phyloP scores from a whole-genome alignment of 2,113 vertebrate species.

The Hippopotamus amphibius region DNA sequence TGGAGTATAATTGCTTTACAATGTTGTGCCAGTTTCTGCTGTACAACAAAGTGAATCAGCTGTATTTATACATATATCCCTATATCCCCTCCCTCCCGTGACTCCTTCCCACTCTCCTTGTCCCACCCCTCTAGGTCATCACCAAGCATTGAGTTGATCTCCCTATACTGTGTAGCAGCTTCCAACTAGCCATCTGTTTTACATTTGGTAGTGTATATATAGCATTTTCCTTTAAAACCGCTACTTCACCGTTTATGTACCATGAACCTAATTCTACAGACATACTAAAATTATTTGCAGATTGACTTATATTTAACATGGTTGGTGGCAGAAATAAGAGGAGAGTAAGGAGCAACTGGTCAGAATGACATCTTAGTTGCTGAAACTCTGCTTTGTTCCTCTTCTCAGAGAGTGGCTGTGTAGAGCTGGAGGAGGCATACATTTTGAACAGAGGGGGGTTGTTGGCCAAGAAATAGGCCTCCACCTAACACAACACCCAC shows the following conservation, averaged over 20 bases:
- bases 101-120: too few relatives aligned
- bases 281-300: background rate
- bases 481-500: conserved; percentile 69
- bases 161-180: too few relatives aligned
- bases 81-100: too few relatives aligned
- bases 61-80: too few relatives aligned
- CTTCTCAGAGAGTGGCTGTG: background rate
- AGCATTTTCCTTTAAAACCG: background rate
- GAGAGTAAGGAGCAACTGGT: background rate
- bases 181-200: too few relatives aligned
- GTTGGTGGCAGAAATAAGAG: background rate
- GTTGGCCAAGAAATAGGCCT: conserved; percentile 43
- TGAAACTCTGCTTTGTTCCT: conserved; percentile 29
- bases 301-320: background rate
- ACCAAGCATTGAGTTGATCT: too few relatives aligned
- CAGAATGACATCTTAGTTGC: background rate
- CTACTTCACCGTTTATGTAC: background rate
- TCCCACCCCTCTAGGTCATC: too few relatives aligned
- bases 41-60: too few relatives aligned
- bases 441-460: conserved; percentile 16
- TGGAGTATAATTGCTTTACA: too few relatives aligned
- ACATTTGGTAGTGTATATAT: too few relatives aligned
- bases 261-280: background rate
- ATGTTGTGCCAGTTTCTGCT: too few relatives aligned
- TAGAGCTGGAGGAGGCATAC: background rate